Conservation (phyloP, 2,113 vertebrate genomes). For the Acanthisitta chloris region DNA sequence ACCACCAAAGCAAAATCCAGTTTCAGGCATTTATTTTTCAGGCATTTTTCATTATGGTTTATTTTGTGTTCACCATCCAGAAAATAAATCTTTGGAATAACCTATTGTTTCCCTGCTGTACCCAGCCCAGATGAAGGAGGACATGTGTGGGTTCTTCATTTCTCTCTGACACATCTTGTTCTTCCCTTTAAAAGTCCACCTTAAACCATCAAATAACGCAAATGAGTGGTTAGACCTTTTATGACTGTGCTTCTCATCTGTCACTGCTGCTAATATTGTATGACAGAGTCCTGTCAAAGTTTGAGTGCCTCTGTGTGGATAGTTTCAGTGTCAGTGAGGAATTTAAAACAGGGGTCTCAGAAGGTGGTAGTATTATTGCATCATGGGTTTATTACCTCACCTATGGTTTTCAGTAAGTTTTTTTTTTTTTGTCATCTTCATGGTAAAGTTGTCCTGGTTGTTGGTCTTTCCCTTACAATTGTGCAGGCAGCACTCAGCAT, state of each 20-base stretch:
- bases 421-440: not conserved
- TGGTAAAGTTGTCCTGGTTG: not conserved
- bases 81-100: not conserved
- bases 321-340: not conserved
- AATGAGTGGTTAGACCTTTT: not conserved
- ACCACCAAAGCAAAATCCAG: not conserved
- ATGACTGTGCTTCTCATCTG: not conserved
- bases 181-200: not conserved
- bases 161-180: not conserved
- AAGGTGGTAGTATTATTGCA: not conserved
- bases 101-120: not conserved
- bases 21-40: not conserved
- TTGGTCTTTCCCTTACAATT: accelerated
- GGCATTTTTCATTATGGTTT: not conserved
- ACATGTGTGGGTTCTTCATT: not conserved
- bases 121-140: not conserved
- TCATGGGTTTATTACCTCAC: not conserved
- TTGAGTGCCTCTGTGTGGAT: not conserved
- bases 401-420: not conserved
- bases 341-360: not conserved
- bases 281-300: not conserved
- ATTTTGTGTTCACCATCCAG: not conserved
- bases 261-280: not conserved
- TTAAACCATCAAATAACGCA: not conserved
- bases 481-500: not conserved